Conservation (phyloP, 2,888 invertebrate species). For the Watsonalla cultraria region DNA sequence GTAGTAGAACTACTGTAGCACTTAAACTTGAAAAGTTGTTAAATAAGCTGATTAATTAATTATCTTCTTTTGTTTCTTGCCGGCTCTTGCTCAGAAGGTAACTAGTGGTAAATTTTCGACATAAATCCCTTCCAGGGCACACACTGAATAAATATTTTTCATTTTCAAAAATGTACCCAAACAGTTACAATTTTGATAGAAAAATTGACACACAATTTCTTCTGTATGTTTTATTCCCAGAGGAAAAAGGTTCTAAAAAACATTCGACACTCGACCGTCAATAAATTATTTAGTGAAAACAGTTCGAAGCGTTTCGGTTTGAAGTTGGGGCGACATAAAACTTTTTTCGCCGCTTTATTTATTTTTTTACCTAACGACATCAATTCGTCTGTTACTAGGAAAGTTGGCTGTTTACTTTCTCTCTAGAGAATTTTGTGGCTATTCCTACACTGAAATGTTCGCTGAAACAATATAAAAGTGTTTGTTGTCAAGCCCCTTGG, state of each 20-base stretch:
- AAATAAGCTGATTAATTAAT: too few species aligned
- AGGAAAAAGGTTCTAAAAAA: neutral
- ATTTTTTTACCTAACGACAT: slow-evolving; percentile 1
- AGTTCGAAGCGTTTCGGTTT: neutral
- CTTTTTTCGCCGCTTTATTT: neutral
- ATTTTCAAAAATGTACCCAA: too few species aligned
- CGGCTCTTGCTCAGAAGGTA: too few species aligned
- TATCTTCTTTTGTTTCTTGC: too few species aligned
- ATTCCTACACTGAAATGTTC: neutral
- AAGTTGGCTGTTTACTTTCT: slow-evolving; percentile 3
- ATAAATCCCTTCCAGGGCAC: too few species aligned
- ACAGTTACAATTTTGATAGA: too few species aligned
- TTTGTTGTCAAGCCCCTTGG: neutral
- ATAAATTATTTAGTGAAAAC: slow-evolving; percentile 7
- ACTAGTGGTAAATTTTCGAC: too few species aligned
- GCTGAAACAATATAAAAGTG: slow-evolving; percentile 2
- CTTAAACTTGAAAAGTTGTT: too few species aligned
- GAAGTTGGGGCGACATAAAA: slow-evolving; percentile 2
- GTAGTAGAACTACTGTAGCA: too few species aligned
- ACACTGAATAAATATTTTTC: too few species aligned
- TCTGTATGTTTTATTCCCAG: neutral
- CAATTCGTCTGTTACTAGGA: slow-evolving; percentile 3
- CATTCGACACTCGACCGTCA: neutral
- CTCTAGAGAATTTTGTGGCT: neutral
- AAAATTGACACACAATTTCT: neutral